Evolutionary conservation across 2,797 vertebrate genomes (phyloP), one percentile per base, ranked within the genome.

Genomic region (Scolopax rusticola): DNA sequence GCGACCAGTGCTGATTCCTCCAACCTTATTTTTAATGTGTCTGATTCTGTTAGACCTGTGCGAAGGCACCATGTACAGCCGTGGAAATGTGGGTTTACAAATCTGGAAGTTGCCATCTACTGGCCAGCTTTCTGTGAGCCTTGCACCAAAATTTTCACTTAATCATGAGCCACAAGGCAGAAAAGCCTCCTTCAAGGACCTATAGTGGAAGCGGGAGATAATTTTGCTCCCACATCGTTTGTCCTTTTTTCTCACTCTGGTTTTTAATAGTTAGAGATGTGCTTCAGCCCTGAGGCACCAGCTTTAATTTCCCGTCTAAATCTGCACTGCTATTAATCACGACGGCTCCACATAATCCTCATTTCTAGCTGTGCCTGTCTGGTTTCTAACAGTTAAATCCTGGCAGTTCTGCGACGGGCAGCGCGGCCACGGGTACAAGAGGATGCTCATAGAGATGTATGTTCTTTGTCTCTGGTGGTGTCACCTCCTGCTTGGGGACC

Each of bases 241-340:
- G 8, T 18, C 65, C 25, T 24, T 45, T n/a, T 24, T 3, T 28
- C 18, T 71, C 12, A 12, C 12, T 76, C 51, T 71, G 45, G 4
- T 71, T 90, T 89, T 65, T 84, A 75, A 74, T 78, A 90, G 71
- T 82, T 76, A 38, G 77, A 81, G 77, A 75, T 43, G 40, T 91
- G 21, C 38, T 90, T 86, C 30, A 67, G 48, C 85, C 80, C 59
- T 2, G 9, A 90, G 86, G 71, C 91, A 43, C 51, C 27, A 15
- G 15, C 24, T 95, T 87, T 94, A 85, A 90, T 89, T 93, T 95
- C 83, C 70, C 10, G 0, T 82, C 40, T 45, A 82, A 38, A 78
- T 85, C 76, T 59, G 7, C 33, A 2, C 64, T 45, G 43, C 54
- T 69, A 1, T 87, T 89, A 80, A 73, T 87, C 50, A 18, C 5